Base-by-base conservation (phyloP, 2,888 invertebrate species). In the Calameuta idolon region DNA sequence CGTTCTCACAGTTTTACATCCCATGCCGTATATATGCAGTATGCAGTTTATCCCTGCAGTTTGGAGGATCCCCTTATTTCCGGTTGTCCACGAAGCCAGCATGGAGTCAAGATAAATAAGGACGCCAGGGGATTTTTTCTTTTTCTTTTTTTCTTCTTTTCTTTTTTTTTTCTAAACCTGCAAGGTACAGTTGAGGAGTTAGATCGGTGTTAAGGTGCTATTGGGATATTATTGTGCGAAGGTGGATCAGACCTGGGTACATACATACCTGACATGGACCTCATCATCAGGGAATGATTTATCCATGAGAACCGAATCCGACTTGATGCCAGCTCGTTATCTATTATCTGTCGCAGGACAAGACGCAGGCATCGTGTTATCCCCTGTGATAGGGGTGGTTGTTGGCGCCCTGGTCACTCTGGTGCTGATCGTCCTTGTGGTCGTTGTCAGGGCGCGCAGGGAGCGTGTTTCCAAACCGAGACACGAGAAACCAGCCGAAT, bases 371-470 rank as follows among this genome's bases (percentile, higher is more conserved):
- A 89, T 94, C 77, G 92, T 92, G 11, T 89, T 94, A 75, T 94
- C 94, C 0, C 94, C 94, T 1, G 87, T 94, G 75, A 89, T 94
- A 73, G 94, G 94, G 1, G 92, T 94, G 68, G 89, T 93, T 31
- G 92, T 93, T 34, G 94, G 94, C 1, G 93, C 93, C 1, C 90
- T 93, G 33, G 89, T 93, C 71, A 94, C 94, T 12, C 91, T 94
- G 76, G 92, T 93, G 69, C 90, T 93, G 34, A 92, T 94, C 75
- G 91, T 93, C 69, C 87, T 93, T 78, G 89, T 93, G 73, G 91
- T 94, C 37, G 92, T 93, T 80, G 89, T 93, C 73, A 91, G 93
- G 80, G 92, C 93, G 35, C 91, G 93, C 75, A 89, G 92, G 79
- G 91, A 92, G 73, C 89, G 91, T 69, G 89, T 90, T 69, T 89